These are phyloP conservation scores for Achlya flavicornis DNA, from an alignment of 2,888 invertebrate species.

Conservation along the genomic window DNA sequence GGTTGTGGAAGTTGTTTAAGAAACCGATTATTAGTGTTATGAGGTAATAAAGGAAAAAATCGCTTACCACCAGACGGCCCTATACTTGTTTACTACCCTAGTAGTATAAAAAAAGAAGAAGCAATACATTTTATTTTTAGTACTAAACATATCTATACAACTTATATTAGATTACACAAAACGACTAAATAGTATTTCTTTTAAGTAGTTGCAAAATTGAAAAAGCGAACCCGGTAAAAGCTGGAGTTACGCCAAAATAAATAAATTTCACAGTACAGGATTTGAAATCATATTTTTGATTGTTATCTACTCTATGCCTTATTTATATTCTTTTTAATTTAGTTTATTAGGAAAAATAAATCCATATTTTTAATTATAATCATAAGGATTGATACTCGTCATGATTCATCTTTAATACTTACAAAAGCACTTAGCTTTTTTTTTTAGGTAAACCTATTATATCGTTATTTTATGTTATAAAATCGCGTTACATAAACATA, in stretches of 20 bases:
- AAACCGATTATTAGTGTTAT: no score
- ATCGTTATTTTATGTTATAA: background rate
- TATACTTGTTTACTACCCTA: no score
- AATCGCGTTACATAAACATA: conserved; percentile 3
- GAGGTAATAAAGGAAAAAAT: background rate
- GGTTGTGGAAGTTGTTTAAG: no score
- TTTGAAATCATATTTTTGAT: no score
- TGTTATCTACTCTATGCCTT: no score
- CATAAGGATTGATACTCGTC: background rate
- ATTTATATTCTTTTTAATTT: background rate
- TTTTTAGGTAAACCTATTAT: background rate
- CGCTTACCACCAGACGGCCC: no score
- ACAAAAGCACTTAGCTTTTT: background rate
- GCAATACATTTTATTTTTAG: no score
- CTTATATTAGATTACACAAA: background rate
- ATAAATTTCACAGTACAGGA: background rate
- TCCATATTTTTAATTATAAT: background rate
- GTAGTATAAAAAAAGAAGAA: no score
- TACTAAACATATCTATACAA: no score
- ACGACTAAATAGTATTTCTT: background rate
- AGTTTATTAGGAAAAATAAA: background rate
- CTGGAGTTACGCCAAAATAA: background rate
- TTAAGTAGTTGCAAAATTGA: no score
- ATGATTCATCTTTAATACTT: background rate
- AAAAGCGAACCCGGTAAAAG: background rate